Conservation (phyloP, 2,113 vertebrate genomes). For the Zapus hudsonius region DNA sequence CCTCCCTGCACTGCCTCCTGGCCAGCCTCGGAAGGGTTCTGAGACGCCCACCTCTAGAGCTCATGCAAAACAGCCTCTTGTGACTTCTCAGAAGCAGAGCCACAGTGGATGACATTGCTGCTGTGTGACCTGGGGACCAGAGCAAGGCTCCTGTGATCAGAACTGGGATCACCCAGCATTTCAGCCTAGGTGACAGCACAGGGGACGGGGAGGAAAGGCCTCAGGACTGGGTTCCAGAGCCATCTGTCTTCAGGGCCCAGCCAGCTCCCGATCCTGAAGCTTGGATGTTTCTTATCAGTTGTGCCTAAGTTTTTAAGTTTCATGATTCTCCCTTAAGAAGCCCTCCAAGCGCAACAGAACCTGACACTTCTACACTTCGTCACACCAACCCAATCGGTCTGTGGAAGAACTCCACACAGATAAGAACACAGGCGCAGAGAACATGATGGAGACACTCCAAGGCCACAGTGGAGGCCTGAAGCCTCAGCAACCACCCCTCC, state of each 20-base stretch:
- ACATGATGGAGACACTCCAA: not conserved
- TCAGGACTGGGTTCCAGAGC: no score
- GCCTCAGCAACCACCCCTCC: no score
- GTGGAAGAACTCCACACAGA: not conserved
- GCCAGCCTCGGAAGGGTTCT: not conserved
- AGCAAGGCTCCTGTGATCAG: not conserved
- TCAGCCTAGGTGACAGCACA: not conserved
- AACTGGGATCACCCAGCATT: rapidly evolving
- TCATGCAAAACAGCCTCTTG: not conserved
- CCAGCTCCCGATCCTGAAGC: not conserved
- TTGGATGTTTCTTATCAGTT: not conserved
- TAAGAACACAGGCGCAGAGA: not conserved
- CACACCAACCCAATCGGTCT: not conserved
- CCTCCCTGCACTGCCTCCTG: not conserved
- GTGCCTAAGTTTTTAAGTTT: not conserved
- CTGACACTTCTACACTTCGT: not conserved
- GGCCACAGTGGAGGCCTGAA: not conserved
- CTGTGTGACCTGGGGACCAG: not conserved
- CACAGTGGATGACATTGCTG: rapidly evolving
- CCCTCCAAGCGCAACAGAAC: not conserved
- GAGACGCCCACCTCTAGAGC: not conserved
- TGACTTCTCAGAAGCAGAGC: no score
- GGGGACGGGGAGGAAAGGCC: not conserved
- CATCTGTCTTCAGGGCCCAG: not conserved
- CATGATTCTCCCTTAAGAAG: not conserved